A percentile compares a stretch with the other conserved stretches of the same genome.
These are phyloP conservation scores for Tinamus major DNA, from an alignment of 2,797 vertebrate species.

Conservation along the genomic window DNA sequence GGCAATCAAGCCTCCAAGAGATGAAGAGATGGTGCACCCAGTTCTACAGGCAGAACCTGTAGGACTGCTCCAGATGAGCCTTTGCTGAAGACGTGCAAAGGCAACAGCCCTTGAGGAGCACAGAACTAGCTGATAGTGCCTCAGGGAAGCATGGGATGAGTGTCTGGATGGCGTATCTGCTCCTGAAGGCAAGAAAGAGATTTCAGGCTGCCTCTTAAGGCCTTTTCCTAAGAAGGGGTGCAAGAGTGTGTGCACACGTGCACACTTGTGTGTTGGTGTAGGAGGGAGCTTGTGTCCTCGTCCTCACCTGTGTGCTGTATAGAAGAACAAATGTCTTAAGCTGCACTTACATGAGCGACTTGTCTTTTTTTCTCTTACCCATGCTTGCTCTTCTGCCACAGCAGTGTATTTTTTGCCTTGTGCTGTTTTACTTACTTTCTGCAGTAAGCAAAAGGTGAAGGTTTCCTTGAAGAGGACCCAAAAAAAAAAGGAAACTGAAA, in stretches of 20 bases:
- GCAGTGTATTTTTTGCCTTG: not conserved
- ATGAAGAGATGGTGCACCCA: not conserved
- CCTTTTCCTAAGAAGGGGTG: fast-evolving
- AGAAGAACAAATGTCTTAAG: not conserved
- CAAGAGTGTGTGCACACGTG: no score
- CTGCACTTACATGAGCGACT: not conserved
- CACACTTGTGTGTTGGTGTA: not conserved
- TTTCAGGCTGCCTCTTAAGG: not conserved
- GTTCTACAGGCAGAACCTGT: slow-evolving; percentile 67
- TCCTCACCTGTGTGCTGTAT: not conserved
- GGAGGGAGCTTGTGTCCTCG: not conserved
- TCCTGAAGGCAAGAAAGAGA: not conserved
- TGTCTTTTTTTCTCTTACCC: not conserved
- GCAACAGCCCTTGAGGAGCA: not conserved
- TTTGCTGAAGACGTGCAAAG: slow-evolving; percentile 34
- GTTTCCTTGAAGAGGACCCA: not conserved
- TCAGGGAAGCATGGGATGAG: not conserved
- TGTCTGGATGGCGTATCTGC: not conserved
- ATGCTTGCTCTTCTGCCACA: not conserved
- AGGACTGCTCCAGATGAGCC: slow-evolving; percentile 19
- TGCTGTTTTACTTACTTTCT: not conserved
- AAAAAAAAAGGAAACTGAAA: not conserved
- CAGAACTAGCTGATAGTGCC: not conserved
- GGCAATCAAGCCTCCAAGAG: slow-evolving; percentile 9
- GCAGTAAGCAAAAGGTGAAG: not conserved